These are phyloP conservation scores for Mungos mungo DNA, from an alignment of 2,113 vertebrate genomes.

Conservation along the genomic window DNA sequence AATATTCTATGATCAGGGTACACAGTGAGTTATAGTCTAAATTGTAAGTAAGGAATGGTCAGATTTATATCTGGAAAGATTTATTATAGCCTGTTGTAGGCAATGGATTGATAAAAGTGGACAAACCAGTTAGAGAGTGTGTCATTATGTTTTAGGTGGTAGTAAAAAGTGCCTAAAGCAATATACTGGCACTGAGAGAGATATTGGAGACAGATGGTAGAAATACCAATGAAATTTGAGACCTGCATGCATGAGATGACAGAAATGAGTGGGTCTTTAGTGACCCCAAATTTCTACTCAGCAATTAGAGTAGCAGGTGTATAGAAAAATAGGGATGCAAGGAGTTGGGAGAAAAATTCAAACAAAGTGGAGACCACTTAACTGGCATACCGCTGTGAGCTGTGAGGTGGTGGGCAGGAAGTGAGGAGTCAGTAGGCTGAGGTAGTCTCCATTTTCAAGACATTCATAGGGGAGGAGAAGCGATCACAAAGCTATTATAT, in stretches of 20 bases:
- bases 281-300: background rate
- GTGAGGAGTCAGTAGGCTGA: background rate
- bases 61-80: background rate
- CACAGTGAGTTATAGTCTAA: background rate
- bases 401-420: too few relatives aligned
- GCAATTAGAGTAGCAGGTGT: background rate
- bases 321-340: background rate
- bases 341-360: background rate
- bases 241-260: background rate
- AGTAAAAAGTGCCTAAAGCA: background rate
- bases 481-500: background rate
- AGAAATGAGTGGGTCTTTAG: background rate
- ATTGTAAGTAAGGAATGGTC: background rate
- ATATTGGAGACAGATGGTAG: background rate
- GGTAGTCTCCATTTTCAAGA: background rate
- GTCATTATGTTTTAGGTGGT: background rate
- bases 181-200: background rate
- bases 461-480: background rate
- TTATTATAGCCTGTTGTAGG: background rate
- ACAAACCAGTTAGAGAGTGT: background rate
- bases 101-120: background rate
- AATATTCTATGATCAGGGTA: background rate
- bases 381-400: accelerated
- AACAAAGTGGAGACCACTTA: background rate
- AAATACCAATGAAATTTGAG: background rate